Conservation (phyloP, 2,113 vertebrate species). For the Prinia subflava region DNA sequence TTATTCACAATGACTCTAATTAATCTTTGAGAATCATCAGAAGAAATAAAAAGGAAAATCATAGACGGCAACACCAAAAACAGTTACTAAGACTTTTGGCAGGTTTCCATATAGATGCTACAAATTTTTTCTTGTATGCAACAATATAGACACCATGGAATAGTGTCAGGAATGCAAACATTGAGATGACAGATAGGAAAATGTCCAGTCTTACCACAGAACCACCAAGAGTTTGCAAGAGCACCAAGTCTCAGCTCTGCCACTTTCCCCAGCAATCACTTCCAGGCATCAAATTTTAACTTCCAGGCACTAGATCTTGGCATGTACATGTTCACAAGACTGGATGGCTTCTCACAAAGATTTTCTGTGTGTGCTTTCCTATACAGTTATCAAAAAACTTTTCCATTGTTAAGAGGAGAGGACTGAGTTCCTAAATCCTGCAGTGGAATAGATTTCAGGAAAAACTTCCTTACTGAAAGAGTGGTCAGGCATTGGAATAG, state of each 20-base stretch:
- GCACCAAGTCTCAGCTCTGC: not conserved
- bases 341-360: not conserved
- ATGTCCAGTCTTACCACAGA: not conserved
- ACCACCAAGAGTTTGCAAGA: not conserved
- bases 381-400: not conserved
- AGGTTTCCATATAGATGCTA: not conserved
- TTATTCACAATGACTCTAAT: not conserved
- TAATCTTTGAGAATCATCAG: not conserved
- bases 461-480: rapidly evolving
- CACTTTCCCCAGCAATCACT: not conserved
- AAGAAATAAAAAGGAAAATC: not conserved
- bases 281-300: not conserved
- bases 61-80: rapidly evolving
- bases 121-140: not conserved
- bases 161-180: not conserved
- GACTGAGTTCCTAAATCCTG: not conserved
- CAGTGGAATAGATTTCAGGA: not conserved
- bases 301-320: not conserved
- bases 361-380: not conserved
- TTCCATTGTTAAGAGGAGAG: not conserved
- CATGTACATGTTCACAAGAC: rapidly evolving
- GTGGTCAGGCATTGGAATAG: too few relatives aligned
- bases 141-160: rapidly evolving
- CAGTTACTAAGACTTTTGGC: not conserved
- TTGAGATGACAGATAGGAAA: rapidly evolving